Base-by-base conservation (phyloP, 2,888 invertebrate species). In the Choristoneura rosaceana region DNA sequence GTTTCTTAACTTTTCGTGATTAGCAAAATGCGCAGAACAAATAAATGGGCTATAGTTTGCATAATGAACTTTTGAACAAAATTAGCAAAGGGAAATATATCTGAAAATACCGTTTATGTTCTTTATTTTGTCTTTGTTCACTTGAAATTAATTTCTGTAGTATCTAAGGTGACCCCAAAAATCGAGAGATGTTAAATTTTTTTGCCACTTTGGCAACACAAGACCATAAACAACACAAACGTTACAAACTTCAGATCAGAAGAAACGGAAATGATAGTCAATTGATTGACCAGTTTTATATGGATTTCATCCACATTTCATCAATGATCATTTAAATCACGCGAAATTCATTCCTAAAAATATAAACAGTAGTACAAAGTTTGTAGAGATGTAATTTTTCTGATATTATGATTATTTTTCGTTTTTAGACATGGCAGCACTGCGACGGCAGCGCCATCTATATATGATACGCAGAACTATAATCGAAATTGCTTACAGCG, bases 401-500 rank as follows among this genome's bases (percentile, higher is more conserved):
- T 14, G 12, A 43, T 12, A 43, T 43, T 12, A 43, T 12, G 43
- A 12, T 25, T 25, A 4, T 55, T 55, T 25, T 55, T 10, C 0
- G 12, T 55, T 12, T 10, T 25, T 25, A 25, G 52, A 62, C 43
- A 69, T 69, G 33, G 50, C 41, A 33, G 25, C 17, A 58, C 5
- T 4, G 7, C 12, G 52, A 2, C 2, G 43, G 25, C 34, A 61
- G 38, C 25, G 73, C 4, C 61, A 69, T 45, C 73, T 73, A 52
- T 9, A 14, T 43, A 8, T 7, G 43, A 1, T 34, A 2, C 8
- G 41, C 5, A 15, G 4, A 61, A 68, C 25, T 55, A 71, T 5
- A n/a, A 12, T 5, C 9, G 5, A 17, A 12, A 41, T 1, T 38
- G 10, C 7, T 65, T 41, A 59, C 65, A 81, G 75, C 74, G 84